A percentile compares a stretch with the other conserved stretches of the same genome.
phyloP scores from a whole-genome alignment of 2,888 invertebrate species.

The Lydus trimaculatus region DNA sequence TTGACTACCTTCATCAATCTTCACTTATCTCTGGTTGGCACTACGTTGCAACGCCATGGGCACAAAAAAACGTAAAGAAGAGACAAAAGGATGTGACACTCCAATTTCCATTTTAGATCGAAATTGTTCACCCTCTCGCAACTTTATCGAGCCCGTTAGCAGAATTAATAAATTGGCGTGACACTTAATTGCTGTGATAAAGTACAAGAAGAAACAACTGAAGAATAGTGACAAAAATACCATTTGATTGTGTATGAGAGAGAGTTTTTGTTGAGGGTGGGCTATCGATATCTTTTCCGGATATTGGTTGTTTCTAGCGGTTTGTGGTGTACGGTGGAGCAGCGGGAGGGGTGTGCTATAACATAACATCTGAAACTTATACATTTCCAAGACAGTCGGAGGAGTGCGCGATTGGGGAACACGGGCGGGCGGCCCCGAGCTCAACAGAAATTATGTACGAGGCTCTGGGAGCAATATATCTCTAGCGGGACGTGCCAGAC shows the following conservation, averaged over 20 bases:
- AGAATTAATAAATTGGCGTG: constrained; percentile 45
- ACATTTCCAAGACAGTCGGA: constrained; percentile 39
- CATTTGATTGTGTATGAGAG: constrained; percentile 21
- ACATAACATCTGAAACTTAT: constrained; percentile 41
- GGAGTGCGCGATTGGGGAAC: constrained; percentile 35
- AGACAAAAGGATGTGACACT: constrained; percentile 61
- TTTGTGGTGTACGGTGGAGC: constrained; percentile 25
- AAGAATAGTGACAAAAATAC: constrained; percentile 30
- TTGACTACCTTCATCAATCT: constrained; percentile 57
- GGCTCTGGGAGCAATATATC: constrained; percentile 63
- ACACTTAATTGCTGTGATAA: constrained; percentile 44
- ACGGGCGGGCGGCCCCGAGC: constrained; percentile 43
- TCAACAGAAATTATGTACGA: constrained; percentile 62
- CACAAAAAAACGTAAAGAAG: constrained; percentile 54
- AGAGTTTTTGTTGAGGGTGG: neutral
- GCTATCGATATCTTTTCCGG: constrained; percentile 24
- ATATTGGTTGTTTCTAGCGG: constrained; percentile 27
- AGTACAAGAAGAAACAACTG: constrained; percentile 25
- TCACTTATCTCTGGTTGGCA: constrained; percentile 58
- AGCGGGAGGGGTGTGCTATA: constrained; percentile 17
- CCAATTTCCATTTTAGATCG: constrained; percentile 62
- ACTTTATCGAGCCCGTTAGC: constrained; percentile 48
- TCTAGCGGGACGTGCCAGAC: constrained; percentile 61
- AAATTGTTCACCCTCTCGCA: constrained; percentile 52
- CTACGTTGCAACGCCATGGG: constrained; percentile 53